These are phyloP conservation scores for Epistrophella euchroma DNA, from an alignment of 2,888 invertebrate species.

Conservation along the genomic window DNA sequence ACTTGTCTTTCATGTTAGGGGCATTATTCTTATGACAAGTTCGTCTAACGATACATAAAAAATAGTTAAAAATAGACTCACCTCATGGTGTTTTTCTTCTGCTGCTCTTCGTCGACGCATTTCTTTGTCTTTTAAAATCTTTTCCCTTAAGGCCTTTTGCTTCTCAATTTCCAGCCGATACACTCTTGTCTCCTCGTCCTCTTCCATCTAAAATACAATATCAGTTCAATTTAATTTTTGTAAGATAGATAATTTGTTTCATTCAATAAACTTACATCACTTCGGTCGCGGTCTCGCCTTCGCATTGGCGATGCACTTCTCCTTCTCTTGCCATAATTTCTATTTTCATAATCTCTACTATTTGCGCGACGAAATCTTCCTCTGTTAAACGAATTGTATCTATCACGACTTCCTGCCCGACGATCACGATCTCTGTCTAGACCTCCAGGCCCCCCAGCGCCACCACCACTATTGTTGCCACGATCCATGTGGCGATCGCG, in stretches of 20 bases:
- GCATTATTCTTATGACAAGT: background rate
- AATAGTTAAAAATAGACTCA: conserved; percentile 77
- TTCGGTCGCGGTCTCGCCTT: conserved; percentile 79
- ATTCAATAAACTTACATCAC: conserved; percentile 78
- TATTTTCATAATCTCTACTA: conserved; percentile 81
- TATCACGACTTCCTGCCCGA: conserved; percentile 77
- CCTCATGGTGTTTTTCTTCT: conserved; percentile 83
- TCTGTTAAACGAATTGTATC: conserved; percentile 74
- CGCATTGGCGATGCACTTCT: conserved; percentile 81
- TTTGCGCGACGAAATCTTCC: conserved; percentile 79
- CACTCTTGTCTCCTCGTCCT: conserved; percentile 84
- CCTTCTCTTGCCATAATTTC: conserved; percentile 80
- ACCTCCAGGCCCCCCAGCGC: conserved; percentile 77
- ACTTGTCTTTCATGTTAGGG: too few relatives aligned
- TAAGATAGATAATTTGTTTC: background rate
- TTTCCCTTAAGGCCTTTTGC: conserved; percentile 84
- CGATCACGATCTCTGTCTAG: conserved; percentile 77
- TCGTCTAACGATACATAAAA: background rate
- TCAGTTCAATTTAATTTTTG: background rate
- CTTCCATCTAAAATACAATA: conserved; percentile 80
- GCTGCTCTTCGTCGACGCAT: conserved; percentile 84
- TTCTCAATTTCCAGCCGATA: conserved; percentile 84
- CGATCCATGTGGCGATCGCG: conserved; percentile 75
- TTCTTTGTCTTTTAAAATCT: conserved; percentile 84
- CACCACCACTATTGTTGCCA: conserved; percentile 68